Percentiles rank a stretch among this genome's conserved stretches.
These are phyloP conservation scores for Cranoglanis bouderius DNA, from an alignment of 2,113 vertebrate species.

Conservation along the genomic window DNA sequence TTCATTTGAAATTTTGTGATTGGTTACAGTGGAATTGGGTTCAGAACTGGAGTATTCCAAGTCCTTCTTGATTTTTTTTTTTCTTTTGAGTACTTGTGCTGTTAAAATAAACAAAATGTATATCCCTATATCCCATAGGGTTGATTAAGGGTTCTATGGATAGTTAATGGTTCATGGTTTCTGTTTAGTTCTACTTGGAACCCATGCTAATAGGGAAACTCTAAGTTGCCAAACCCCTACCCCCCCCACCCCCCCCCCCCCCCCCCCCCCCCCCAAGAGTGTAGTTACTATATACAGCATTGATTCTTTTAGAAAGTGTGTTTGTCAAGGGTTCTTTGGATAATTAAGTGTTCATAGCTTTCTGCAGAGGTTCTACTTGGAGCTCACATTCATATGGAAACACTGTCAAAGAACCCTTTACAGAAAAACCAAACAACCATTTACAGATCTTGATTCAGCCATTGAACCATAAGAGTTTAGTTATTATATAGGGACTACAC, in stretches of 20 bases:
- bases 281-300: background rate
- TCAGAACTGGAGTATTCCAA: background rate
- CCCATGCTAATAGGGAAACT: background rate
- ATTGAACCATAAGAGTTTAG: background rate
- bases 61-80: background rate
- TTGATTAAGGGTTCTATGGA: background rate
- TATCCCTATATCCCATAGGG: background rate
- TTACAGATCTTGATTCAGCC: background rate
- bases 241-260: too few species aligned
- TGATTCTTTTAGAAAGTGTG: background rate
- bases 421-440: too few species aligned
- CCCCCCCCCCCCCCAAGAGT: too few species aligned
- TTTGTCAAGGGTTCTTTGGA: background rate
- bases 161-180: conserved; percentile 1
- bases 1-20: background rate
- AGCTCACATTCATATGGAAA: too few species aligned
- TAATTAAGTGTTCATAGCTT: background rate
- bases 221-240: too few species aligned
- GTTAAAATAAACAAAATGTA: background rate
- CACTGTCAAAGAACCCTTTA: too few species aligned
- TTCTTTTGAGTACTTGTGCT: background rate
- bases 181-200: background rate
- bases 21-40: background rate
- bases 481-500: background rate
- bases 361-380: background rate